Evolutionary conservation across 2,113 vertebrate genomes (phyloP).

Genomic region (Engystomops pustulosus): DNA sequence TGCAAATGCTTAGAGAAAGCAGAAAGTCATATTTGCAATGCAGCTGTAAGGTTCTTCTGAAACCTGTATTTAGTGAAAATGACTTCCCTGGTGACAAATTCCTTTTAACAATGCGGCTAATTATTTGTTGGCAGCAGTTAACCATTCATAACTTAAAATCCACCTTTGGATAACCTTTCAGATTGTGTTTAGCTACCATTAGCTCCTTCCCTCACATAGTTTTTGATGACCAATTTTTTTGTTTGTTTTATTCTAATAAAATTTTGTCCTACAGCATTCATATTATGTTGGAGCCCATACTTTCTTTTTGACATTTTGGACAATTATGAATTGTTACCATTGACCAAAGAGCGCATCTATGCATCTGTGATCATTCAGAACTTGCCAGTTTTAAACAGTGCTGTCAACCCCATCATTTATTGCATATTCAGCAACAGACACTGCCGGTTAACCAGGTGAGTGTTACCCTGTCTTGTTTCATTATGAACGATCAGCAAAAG

Average conservation of each 20-base stretch:
- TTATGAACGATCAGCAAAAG: background rate
- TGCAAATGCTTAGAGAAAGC: too few relatives aligned
- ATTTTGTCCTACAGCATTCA: conserved; percentile 65
- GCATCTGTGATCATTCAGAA: conserved; percentile 80
- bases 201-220: too few relatives aligned
- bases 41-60: too few relatives aligned
- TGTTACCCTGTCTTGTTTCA: background rate
- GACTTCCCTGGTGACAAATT: too few relatives aligned
- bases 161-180: too few relatives aligned
- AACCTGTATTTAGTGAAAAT: too few relatives aligned
- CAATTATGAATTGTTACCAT: conserved; percentile 78
- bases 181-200: too few relatives aligned
- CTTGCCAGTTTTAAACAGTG: conserved; percentile 77
- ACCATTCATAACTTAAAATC: too few relatives aligned
- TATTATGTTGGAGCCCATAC: conserved; percentile 80
- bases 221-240: background rate
- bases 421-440: conserved; percentile 72
- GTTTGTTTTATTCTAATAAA: background rate
- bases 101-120: too few relatives aligned
- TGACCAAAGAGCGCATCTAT: conserved; percentile 75
- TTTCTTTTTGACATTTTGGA: conserved; percentile 82
- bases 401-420: conserved; percentile 79
- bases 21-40: too few relatives aligned
- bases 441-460: conserved; percentile 68
- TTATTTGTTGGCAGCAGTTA: too few relatives aligned